Evolutionary conservation across 2,797 vertebrate species (phyloP), one percentile per base, ranked within the genome.

Genomic region (Karalla daura): DNA sequence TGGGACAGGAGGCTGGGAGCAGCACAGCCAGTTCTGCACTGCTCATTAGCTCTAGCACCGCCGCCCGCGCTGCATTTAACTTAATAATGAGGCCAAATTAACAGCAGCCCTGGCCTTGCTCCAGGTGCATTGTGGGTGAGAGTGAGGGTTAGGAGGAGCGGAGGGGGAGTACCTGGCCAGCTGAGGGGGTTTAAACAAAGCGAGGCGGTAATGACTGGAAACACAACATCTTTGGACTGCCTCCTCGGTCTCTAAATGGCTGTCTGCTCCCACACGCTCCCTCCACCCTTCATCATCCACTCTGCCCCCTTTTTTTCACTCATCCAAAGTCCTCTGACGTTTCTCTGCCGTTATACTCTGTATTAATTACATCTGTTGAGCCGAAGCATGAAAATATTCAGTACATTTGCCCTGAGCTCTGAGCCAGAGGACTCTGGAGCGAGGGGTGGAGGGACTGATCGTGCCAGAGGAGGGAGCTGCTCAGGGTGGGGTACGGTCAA

Each of bases 51-150:
- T 93, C 93, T 43, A 92, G 76, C 93, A 90, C 92, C 7, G 41
- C 68, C 74, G 73, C 90, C 90, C 87, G 88, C 79, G 86, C 91
- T 92, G 92, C 85, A 78, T 91, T 91, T 92, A 88, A 92, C 90
- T 93, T 93, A 94, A 94, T 94, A 92, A 93, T 91, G 90, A 93
- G 88, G 73, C 87, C 86, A 92, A 91, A 89, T 95, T 93, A 94
- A 93, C 91, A 87, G 78, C 84, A 93, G 89, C 91, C 51, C 87
- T 94, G 94, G 93, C 91, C 53, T 41, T 77, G 73, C 70, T 92
- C 92, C 93, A 93, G 92, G 84, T 85, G 91, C 85, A 71, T 83
- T 73, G 69, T 93, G 89, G 83, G 81, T 82, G 89, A 88, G 74
- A 70, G 71, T 49, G 50, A 86, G 82, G 74, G 71, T 75, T 82